Evolutionary conservation across 1,140 invertebrate genomes (phyloP).

Genomic region (Nasonia longicornis): DNA sequence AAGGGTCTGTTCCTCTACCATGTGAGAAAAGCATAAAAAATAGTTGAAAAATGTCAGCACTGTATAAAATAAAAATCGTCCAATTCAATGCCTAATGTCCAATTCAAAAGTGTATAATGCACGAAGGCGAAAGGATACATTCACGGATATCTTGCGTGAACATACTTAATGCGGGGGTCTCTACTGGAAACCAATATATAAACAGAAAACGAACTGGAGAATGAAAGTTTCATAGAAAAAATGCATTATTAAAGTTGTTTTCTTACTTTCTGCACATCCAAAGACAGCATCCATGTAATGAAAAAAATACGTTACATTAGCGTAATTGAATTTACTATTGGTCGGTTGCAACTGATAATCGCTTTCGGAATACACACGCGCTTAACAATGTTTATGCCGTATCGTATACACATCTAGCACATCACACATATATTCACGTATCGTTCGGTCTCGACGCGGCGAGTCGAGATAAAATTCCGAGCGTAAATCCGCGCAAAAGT

Average conservation of each 20-base stretch:
- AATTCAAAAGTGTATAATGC: neutral
- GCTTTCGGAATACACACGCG: neutral
- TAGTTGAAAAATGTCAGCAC: neutral
- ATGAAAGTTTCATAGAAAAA: constrained; percentile 42
- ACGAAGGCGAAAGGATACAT: constrained; percentile 1
- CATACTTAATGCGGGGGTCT: neutral
- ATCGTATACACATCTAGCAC: neutral
- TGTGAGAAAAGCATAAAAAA: neutral
- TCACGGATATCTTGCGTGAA: constrained; percentile 13
- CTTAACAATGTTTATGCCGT: neutral
- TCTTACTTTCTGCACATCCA: constrained; percentile 63
- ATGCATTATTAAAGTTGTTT: constrained; percentile 41
- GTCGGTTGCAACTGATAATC: neutral
- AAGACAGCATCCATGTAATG: constrained; percentile 52
- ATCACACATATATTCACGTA: too few species aligned
- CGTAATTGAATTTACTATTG: constrained; percentile 28
- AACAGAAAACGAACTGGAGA: constrained; percentile 40
- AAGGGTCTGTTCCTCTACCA: neutral
- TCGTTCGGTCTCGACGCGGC: neutral
- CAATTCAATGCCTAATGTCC: neutral
- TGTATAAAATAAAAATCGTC: neutral
- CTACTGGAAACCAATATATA: constrained; percentile 25
- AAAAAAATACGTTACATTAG: constrained; percentile 49
- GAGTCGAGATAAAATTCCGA: neutral
- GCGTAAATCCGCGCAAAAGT: constrained; percentile 15